These are phyloP conservation scores for Ophthalmolycus amberensis DNA, from an alignment of 2,113 vertebrate genomes.

Conservation along the genomic window DNA sequence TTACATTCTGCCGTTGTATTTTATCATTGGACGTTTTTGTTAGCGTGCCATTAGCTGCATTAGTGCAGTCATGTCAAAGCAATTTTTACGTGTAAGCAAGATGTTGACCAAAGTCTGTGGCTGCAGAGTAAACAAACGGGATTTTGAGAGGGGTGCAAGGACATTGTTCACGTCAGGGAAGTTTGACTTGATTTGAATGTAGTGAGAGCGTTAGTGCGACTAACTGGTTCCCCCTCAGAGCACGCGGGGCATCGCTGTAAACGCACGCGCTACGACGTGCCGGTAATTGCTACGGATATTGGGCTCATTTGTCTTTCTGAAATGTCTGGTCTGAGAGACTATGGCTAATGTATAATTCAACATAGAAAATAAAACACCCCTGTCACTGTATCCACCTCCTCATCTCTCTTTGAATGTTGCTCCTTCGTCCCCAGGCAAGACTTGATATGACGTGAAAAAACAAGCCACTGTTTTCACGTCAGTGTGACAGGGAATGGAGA, in stretches of 20 bases:
- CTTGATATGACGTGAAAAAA: constrained; percentile 49
- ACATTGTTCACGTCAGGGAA: neutral
- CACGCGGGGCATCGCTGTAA: constrained; percentile 26
- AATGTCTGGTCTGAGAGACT: constrained; percentile 60
- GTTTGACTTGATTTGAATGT: constrained; percentile 23
- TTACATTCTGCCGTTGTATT: constrained; percentile 12
- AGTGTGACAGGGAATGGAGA: constrained; percentile 28
- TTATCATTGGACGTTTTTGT: constrained; percentile 2
- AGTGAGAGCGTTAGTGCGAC: constrained; percentile 23
- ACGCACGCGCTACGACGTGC: constrained; percentile 20
- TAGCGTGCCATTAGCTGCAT: neutral
- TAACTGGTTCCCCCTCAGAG: constrained; percentile 38
- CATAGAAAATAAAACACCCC: constrained; percentile 60
- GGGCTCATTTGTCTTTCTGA: constrained; percentile 64
- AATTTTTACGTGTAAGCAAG: neutral
- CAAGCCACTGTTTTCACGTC: constrained; percentile 46
- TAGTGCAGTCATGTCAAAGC: neutral
- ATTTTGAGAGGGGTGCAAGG: neutral
- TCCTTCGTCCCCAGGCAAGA: constrained; percentile 47
- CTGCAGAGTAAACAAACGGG: neutral
- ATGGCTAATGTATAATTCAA: constrained; percentile 71
- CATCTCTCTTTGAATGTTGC: constrained; percentile 54
- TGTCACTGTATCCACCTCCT: constrained; percentile 62
- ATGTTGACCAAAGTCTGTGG: neutral
- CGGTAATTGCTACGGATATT: constrained; percentile 55